Percentiles rank a stretch among this genome's conserved stretches.
Evolutionary conservation across 2,113 vertebrate genomes (phyloP).

Genomic region (Halcyon senegalensis): DNA sequence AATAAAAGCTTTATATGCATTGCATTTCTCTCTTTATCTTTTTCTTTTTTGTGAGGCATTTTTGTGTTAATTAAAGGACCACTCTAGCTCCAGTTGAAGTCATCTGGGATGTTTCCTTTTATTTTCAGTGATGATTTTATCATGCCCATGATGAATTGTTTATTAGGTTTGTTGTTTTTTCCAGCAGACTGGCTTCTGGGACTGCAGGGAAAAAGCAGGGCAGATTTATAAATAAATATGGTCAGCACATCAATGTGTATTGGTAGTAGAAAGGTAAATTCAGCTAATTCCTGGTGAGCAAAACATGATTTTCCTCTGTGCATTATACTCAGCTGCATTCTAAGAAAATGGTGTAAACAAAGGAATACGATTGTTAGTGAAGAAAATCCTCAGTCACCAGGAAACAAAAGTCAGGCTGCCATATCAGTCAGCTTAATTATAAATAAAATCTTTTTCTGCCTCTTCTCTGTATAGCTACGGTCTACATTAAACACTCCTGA

Average conservation of each 20-base stretch:
- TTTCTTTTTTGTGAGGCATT: background rate
- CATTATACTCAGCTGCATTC: background rate
- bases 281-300: background rate
- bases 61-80: slow-evolving; percentile 9
- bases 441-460: background rate
- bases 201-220: background rate
- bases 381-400: background rate
- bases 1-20: background rate
- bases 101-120: slow-evolving; percentile 32
- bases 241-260: background rate
- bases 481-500: background rate
- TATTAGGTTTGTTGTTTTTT: slow-evolving; percentile 26
- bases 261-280: background rate
- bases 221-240: background rate
- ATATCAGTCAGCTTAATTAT: background rate
- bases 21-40: background rate
- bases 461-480: background rate
- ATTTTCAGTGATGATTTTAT: slow-evolving; percentile 50
- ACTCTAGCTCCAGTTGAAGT: background rate
- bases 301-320: background rate
- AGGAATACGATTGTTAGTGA: background rate
- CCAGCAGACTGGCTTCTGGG: background rate
- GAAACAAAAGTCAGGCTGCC: background rate
- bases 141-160: background rate
- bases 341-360: background rate